Evolutionary conservation across 2,113 vertebrate genomes (phyloP).

Genomic region (Castor canadensis): DNA sequence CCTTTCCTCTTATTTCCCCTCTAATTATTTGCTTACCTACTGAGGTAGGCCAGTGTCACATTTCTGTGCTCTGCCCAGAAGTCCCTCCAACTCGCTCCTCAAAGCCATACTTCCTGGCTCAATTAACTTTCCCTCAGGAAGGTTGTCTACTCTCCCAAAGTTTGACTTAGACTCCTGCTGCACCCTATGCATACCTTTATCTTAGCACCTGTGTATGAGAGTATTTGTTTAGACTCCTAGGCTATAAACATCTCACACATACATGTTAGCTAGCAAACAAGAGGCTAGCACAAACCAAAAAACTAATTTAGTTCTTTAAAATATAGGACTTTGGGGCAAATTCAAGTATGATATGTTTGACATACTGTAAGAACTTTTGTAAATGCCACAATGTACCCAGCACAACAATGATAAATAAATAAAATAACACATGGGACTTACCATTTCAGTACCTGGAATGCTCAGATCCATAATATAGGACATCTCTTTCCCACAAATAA

Average conservation of each 20-base stretch:
- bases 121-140: constrained; percentile 11
- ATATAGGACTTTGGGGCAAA: too few relatives aligned
- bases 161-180: neutral
- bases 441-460: constrained; percentile 42
- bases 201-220: neutral
- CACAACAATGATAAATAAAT: too few relatives aligned
- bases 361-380: too few relatives aligned
- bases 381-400: too few relatives aligned
- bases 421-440: too few relatives aligned
- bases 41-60: neutral
- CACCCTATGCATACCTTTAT: neutral
- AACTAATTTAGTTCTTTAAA: constrained; percentile 27
- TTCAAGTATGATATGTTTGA: too few relatives aligned
- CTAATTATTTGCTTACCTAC: neutral
- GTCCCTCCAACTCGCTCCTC: neutral
- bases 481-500: constrained; percentile 46
- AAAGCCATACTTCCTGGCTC: neutral
- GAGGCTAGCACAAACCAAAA: constrained; percentile 19
- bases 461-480: neutral
- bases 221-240: constrained; percentile 24
- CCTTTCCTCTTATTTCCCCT: too few relatives aligned
- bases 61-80: neutral
- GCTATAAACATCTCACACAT: neutral
- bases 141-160: neutral
- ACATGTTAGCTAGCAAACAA: constrained; percentile 26